Base-by-base conservation (phyloP, 2,888 invertebrate species). In the Eristalis pertinax region DNA sequence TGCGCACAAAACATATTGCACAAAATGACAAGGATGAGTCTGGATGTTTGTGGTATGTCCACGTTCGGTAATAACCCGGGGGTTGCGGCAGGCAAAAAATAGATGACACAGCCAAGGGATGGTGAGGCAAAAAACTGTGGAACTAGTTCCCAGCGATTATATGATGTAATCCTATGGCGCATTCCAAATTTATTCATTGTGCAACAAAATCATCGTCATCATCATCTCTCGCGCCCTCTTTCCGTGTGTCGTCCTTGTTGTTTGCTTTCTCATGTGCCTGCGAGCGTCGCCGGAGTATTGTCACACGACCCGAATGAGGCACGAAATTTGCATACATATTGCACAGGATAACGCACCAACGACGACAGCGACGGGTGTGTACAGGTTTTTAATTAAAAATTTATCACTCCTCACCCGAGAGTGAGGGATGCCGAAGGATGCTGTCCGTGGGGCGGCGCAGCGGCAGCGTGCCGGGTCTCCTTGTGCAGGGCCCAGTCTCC, bases 251-350 rank as follows among this genome's bases (percentile, higher is more conserved):
- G 13, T 38, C 50, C 50, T 50, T 50, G 50, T 79, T 87, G 67
- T 87, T 87, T 87, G 87, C 76, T 84, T 87, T 87, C 79, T 77
- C 87, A 87, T 80, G 76, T 76, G 70, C 68, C 58, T 32, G 74
- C 26, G 65, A 78, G 81, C 85, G 72, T 80, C 79, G 50, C 10
- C 67, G 56, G 63, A 58, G 80, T 78, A 82, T 82, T 86, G 86
- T 86, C 86, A 83, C 86, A 87, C 87, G 87, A 79, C 83, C 69
- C 74, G 74, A 80, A 41, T 43, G 58, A 75, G 69, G 70, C 82
- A 86, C 74, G 11, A 73, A 76, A 87, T 87, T 87, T 87, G 87
- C 87, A 87, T 87, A 87, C 80, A 87, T 87, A 87, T 85, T 85
- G 84, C 84, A 77, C 75, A 78, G 83, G 75, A 82, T 73, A 78